These are phyloP conservation scores for Scartelaos histophorus DNA, from an alignment of 2,113 vertebrate genomes.

Conservation along the genomic window DNA sequence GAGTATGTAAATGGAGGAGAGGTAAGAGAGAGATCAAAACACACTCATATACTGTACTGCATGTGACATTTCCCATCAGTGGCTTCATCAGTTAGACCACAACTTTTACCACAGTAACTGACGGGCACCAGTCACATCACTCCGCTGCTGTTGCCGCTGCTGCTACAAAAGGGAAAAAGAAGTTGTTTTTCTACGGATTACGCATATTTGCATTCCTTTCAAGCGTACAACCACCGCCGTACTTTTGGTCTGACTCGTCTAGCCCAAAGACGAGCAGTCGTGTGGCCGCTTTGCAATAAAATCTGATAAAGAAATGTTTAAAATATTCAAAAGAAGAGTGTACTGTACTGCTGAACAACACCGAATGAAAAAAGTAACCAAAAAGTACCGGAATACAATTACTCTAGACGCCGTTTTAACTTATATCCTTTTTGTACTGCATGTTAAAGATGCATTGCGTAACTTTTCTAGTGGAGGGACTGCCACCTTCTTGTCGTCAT, in stretches of 20 bases:
- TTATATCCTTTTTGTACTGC: too few relatives aligned
- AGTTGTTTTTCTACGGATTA: not conserved
- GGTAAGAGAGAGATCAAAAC: conserved; percentile 75
- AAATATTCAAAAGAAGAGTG: too few relatives aligned
- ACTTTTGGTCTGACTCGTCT: not conserved
- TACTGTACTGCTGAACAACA: too few relatives aligned
- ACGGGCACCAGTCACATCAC: conserved; percentile 3
- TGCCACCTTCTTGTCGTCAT: too few relatives aligned
- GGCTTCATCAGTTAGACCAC: conserved; percentile 52
- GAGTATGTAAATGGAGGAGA: conserved; percentile 98
- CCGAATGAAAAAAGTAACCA: too few relatives aligned
- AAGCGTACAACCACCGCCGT: not conserved
- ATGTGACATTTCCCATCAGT: conserved; percentile 24
- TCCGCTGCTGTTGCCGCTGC: not conserved
- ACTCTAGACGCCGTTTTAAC: too few relatives aligned
- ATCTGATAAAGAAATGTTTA: too few relatives aligned
- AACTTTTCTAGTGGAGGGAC: too few relatives aligned
- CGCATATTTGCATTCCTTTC: not conserved
- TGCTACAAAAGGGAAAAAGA: not conserved
- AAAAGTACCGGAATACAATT: too few relatives aligned
- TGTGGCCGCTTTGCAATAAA: too few relatives aligned
- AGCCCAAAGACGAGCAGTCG: too few relatives aligned
- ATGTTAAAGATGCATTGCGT: too few relatives aligned
- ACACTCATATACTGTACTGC: not conserved
- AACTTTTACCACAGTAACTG: conserved; percentile 49